phyloP scores from a whole-genome alignment of 2,113 vertebrate species.

The Emydocephalus ijimae region DNA sequence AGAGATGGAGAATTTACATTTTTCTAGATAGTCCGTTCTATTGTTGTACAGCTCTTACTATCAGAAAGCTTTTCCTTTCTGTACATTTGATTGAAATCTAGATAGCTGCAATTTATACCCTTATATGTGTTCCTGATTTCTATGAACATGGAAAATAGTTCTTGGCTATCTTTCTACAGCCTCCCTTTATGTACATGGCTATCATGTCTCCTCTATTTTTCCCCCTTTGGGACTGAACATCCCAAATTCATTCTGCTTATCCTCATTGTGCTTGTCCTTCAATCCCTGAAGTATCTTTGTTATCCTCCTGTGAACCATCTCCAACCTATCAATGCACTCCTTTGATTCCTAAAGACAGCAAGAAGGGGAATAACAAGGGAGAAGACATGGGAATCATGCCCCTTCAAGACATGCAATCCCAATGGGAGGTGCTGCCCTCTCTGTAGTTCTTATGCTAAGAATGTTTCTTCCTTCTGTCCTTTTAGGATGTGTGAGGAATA shows the following conservation, averaged over 20 bases:
- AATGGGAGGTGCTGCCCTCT: neutral
- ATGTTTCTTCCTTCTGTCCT: neutral
- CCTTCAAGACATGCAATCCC: neutral
- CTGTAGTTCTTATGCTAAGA: neutral
- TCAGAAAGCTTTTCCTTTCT: neutral
- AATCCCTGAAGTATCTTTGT: neutral
- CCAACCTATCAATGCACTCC: neutral
- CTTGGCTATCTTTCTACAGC: neutral
- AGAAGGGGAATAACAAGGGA: neutral
- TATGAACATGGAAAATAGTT: neutral
- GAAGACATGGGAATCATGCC: neutral
- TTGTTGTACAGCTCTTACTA: neutral
- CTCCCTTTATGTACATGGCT: neutral
- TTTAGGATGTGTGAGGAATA: neutral
- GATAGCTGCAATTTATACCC: neutral
- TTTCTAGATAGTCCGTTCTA: neutral
- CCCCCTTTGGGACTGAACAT: neutral
- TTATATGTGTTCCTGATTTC: neutral
- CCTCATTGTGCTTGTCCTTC: neutral
- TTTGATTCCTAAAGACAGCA: neutral
- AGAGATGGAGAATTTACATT: neutral
- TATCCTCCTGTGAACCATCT: neutral
- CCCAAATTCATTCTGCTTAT: neutral
- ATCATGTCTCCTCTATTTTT: neutral
- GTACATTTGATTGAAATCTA: neutral